Conservation (phyloP, 2,797 vertebrate genomes). For the Danio aesculapii region DNA sequence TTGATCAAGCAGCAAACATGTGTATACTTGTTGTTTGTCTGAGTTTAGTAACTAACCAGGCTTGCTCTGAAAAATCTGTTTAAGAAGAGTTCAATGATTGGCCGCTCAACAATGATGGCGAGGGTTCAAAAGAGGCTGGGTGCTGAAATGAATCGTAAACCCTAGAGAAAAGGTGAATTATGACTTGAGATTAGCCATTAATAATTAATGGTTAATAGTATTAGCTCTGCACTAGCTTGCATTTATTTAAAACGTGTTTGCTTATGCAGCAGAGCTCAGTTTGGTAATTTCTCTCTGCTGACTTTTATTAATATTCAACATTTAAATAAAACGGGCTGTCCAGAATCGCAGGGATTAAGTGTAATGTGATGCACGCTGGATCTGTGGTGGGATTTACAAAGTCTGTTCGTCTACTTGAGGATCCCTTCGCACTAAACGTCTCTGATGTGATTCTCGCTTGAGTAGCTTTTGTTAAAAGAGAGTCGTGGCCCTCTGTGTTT, state of each 20-base stretch:
- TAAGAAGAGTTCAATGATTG: slow-evolving; percentile 24
- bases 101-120: neutral
- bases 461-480: slow-evolving; percentile 57
- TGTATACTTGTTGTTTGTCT: neutral
- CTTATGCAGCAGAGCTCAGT: neutral
- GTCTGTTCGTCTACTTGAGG: slow-evolving; percentile 27
- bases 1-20: no score
- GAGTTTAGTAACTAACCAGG: slow-evolving; percentile 5
- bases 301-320: slow-evolving; percentile 1
- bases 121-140: neutral
- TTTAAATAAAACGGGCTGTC: neutral
- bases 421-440: slow-evolving; percentile 33
- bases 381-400: slow-evolving; percentile 20
- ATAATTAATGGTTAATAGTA: slow-evolving; percentile 34
- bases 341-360: slow-evolving; percentile 27
- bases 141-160: slow-evolving; percentile 3
- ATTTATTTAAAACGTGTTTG: neutral
- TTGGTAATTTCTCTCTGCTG: neutral
- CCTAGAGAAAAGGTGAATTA: neutral
- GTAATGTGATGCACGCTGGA: slow-evolving; percentile 29
- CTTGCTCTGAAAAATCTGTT: neutral
- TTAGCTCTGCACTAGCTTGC: neutral
- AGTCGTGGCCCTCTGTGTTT: slow-evolving; percentile 38
- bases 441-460: slow-evolving; percentile 52
- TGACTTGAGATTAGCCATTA: slow-evolving; percentile 25